Base-by-base conservation (phyloP, 2,113 vertebrate species). In the Zosterops borbonicus region DNA sequence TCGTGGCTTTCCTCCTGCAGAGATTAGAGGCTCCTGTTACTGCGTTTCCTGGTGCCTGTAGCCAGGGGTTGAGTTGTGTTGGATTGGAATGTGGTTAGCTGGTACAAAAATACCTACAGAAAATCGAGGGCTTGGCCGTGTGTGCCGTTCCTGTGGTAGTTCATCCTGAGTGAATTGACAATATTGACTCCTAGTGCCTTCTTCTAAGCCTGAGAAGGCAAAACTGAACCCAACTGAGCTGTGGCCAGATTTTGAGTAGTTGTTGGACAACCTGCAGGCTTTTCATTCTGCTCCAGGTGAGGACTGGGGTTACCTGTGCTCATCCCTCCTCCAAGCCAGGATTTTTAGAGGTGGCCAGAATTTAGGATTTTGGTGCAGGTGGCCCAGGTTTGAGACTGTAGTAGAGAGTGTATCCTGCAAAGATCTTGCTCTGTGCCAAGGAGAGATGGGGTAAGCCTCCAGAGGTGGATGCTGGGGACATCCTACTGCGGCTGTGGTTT, bases 291-390 rank as follows among this genome's bases (percentile, higher is more conserved):
- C 17, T 63, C 20, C 10, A 7, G 39, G 0, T 44, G 25, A 67
- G 35, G 22, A 24, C 28, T 2, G 7, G n/a, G 28, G 5, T 73
- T 47, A 25, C 37, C 6, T 23, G 20, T 35, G 23, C 15, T 1
- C 0, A 8, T 75, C 29, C 3, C 18, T 2, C n/a, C 20, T 58
- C 27, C 24, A 3, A 13, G 31, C 1, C 0, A 24, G 42, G 50
- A 21, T 20, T 33, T 55, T 55, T 55, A 19, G 53, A 21, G 19
- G 29, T 55, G 53, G 31, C 53, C 53, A 33, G 33, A 55, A 55
- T 33, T 55, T 1, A 2, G 59, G 52, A 28, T 81, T 92, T 63
- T 67, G 58, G 22, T 55, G 79, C 37, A 18, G 41, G 24, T 28
- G 59, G n/a, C 49, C 21, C 71, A 33, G 11, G 44, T 21, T 42